Evolutionary conservation across 2,888 invertebrate species (phyloP), one percentile per base, ranked within the genome.

Genomic region (Smittia sp.): DNA sequence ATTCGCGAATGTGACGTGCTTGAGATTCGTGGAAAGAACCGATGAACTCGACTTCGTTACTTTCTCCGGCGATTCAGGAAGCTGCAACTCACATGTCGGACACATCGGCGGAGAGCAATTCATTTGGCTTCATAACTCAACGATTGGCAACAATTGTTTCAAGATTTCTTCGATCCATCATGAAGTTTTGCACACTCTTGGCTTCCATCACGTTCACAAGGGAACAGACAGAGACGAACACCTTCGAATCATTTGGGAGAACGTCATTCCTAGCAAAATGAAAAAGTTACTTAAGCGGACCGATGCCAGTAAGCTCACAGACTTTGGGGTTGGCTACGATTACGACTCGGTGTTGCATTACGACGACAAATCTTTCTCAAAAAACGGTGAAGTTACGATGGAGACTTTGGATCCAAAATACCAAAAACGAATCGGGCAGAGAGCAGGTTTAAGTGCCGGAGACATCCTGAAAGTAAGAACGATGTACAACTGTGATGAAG

Each of bases 141-240:
- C 75, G 0, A 86, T 0, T 86, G 86, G 4, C 32, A 62, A 25
- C 25, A 54, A 32, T 78, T 82, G 82, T 62, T 81, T 80, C 76
- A 82, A 80, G 25, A 85, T 85, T 74, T 32, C 32, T 3, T 3
- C 89, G 9, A 85, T 90, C 1, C 85, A 90, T 6, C 92, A 94
- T 79, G 93, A 94, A 80, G 84, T 93, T 79, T 84, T 93, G 77
- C 93, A 93, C 78, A 88, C 90, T 0, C 80, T 92, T 1, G 93
- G 93, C 0, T 93, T 93, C 80, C 91, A 90, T 79, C 93, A 94
- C 78, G 93, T 93, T 82, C 93, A 93, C 79, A 91, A 90, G 78
- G 86, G 92, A 22, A 86, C 88, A 15, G 89, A 93, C 80, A 85
- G 94, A 76, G 92, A 93, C 78, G 85, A 89, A 0, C 92, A 85